Evolutionary conservation across 2,113 vertebrate species (phyloP).

Genomic region (Paralichthys olivaceus): DNA sequence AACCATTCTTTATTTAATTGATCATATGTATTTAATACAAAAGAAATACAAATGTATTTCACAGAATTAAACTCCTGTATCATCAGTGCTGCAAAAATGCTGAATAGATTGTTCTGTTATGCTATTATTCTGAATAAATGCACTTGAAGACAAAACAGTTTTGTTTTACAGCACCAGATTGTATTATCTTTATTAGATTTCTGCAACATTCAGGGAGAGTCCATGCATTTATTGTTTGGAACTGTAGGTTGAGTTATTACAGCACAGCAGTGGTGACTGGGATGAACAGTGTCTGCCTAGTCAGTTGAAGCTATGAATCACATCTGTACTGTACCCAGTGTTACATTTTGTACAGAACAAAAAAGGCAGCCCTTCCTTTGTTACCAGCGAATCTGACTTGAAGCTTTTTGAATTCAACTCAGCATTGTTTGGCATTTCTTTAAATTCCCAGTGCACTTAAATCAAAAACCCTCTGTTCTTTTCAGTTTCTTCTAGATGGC

Average conservation of each 20-base stretch:
- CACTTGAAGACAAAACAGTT: not conserved
- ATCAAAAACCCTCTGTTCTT: conserved; percentile 3
- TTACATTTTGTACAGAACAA: not conserved
- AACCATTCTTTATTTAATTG: no score
- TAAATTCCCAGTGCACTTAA: not conserved
- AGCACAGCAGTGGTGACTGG: no score
- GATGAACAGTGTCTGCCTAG: not conserved
- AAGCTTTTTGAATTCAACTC: conserved; percentile 12
- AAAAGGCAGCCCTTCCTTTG: not conserved
- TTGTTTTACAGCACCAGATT: not conserved
- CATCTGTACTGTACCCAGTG: not conserved
- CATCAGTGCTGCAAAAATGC: not conserved
- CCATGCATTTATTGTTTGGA: not conserved
- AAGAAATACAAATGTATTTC: not conserved
- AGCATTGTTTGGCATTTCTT: conserved; percentile 15
- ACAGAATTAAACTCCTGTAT: not conserved
- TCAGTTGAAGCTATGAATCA: conserved; percentile 13
- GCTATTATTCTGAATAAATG: not conserved
- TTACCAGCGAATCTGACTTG: not conserved
- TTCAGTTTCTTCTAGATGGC: not conserved
- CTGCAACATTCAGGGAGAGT: not conserved
- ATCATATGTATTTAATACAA: no score
- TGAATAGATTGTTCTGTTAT: not conserved
- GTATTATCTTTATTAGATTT: not conserved
- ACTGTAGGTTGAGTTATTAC: conserved; percentile 1